Percentiles rank a stretch among this genome's conserved stretches.
Conservation (phyloP, 1,140 invertebrate genomes). For the Cydia amplana region DNA sequence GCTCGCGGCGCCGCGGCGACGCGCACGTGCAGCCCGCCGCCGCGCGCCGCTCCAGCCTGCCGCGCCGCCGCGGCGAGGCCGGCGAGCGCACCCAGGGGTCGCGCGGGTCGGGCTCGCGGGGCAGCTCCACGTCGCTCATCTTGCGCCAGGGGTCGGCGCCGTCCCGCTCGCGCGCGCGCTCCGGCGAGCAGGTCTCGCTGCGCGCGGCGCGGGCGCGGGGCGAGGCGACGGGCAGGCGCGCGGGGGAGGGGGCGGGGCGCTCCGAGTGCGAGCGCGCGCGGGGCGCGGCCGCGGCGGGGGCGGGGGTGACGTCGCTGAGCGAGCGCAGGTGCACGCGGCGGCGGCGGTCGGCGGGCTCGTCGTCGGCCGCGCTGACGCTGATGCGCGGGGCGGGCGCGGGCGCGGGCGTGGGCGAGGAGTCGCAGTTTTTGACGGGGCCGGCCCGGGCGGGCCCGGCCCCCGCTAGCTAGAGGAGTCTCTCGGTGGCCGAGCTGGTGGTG, state of each 20-base stretch:
- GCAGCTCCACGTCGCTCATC: no score
- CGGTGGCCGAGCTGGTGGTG: conserved; percentile 87
- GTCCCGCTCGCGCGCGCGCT: no score
- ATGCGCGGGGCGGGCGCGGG: conserved; percentile 54
- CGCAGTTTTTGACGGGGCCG: conserved; percentile 74
- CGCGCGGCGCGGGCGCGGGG: conserved; percentile 36
- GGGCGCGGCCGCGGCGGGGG: conserved; percentile 55
- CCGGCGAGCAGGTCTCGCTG: no score
- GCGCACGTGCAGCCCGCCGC: conserved; percentile 51
- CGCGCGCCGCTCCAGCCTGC: conserved; percentile 37
- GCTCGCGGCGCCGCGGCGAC: conserved; percentile 43
- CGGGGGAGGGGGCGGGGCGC: conserved; percentile 33
- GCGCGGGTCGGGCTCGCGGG: background rate
- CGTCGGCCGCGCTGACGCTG: conserved; percentile 70
- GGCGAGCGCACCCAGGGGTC: conserved; percentile 57
- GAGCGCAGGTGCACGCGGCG: conserved; percentile 71
- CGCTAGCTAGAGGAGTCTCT: conserved; percentile 89
- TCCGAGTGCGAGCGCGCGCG: conserved; percentile 39
- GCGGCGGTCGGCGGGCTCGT: conserved; percentile 60
- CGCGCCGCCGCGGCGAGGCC: no score
- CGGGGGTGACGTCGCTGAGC: conserved; percentile 73
- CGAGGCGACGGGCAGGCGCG: conserved; percentile 38
- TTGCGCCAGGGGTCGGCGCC: no score
- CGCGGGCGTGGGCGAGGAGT: conserved; percentile 37
- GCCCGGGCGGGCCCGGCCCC: conserved; percentile 80